Conservation (phyloP, 2,888 invertebrate species). For the Cheilosia vernalis region DNA sequence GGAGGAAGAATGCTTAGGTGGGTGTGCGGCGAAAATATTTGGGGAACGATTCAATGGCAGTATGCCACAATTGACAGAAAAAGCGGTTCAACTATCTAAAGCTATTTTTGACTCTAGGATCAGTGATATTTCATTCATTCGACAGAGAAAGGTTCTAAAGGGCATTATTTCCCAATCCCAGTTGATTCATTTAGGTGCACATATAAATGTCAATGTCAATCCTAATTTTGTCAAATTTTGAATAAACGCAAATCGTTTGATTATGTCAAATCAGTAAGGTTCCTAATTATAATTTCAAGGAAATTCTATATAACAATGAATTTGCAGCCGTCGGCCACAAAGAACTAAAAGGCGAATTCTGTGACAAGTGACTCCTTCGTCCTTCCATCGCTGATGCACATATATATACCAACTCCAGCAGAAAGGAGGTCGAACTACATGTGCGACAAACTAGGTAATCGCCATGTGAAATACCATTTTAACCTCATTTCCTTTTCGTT, state of each 20-base stretch:
- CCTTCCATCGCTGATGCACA: not conserved
- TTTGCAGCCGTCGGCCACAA: not conserved
- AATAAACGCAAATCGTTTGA: no score
- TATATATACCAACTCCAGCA: not conserved
- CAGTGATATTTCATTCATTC: no score
- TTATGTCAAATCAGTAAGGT: no score
- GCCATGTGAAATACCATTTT: slow-evolving; percentile 17
- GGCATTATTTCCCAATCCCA: no score
- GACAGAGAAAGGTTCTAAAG: no score
- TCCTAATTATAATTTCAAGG: no score
- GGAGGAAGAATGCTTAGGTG: not conserved
- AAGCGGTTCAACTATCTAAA: not conserved
- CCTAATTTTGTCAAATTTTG: no score
- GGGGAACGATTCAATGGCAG: slow-evolving; percentile 3
- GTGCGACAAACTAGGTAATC: slow-evolving; percentile 8
- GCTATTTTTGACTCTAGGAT: no score
- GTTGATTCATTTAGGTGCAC: no score
- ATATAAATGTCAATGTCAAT: no score
- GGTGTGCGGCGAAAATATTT: slow-evolving; percentile 6
- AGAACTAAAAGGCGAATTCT: not conserved
- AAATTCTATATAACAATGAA: no score
- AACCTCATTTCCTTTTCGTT: slow-evolving; percentile 30
- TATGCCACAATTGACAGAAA: slow-evolving; percentile 23
- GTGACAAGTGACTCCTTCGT: not conserved
- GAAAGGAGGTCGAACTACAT: slow-evolving; percentile 3